These are phyloP conservation scores for Oithona nana DNA, from an alignment of 2,888 invertebrate species.

Conservation along the genomic window DNA sequence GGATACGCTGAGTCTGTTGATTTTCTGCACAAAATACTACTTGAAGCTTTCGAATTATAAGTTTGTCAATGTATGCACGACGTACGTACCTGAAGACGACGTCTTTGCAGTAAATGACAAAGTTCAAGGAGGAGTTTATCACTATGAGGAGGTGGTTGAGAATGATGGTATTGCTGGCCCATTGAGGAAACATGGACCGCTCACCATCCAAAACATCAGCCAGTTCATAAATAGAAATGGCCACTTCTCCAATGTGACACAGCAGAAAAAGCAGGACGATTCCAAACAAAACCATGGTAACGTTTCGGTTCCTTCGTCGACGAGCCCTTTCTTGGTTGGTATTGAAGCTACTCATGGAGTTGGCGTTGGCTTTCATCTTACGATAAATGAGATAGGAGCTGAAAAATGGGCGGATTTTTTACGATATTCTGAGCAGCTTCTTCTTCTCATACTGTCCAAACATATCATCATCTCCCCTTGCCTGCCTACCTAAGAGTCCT, in stretches of 20 bases:
- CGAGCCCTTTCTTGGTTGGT: background rate
- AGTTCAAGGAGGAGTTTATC: constrained; percentile 10
- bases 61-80: background rate
- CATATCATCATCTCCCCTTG: no score
- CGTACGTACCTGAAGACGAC: constrained; percentile 2
- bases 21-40: no score
- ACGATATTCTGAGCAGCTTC: no score
- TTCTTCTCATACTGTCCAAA: no score
- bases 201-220: constrained; percentile 2
- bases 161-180: constrained; percentile 8
- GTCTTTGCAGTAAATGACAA: constrained; percentile 13
- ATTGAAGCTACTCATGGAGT: background rate
- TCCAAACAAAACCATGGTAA: background rate
- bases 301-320: background rate
- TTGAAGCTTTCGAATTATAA: no score
- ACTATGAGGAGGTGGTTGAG: constrained; percentile 6
- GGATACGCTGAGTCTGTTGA: no score
- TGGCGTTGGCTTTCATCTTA: background rate
- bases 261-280: constrained; percentile 6
- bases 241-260: constrained; percentile 1
- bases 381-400: background rate
- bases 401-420: background rate
- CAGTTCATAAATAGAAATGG: constrained; percentile 5
- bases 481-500: no score
- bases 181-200: background rate